Evolutionary conservation across 1,140 invertebrate genomes (phyloP), one percentile per base, ranked within the genome.

Genomic region (Listronotus oregonensis): DNA sequence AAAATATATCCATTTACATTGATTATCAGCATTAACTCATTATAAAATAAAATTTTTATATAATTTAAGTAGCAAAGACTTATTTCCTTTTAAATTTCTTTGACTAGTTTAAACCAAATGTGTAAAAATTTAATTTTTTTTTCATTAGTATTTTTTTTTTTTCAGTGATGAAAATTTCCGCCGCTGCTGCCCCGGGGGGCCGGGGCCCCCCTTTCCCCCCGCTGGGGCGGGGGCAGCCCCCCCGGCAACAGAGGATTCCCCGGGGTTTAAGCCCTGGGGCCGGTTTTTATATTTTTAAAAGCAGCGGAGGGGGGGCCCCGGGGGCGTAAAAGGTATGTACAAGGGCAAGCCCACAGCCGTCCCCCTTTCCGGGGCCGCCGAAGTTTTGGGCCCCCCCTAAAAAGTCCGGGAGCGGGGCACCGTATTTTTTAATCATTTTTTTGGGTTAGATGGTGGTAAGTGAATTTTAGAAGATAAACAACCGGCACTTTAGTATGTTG

Each of bases 111-210:
- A 27, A 3, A 27, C 21, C 21, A 27, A 27, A 27, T 1, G 5
- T 27, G 1, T 27, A 27, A 27, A n/a, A n/a, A n/a, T n/a, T 1
- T 27, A 3, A 27, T 5, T 27, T 27, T 27, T 27, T 27, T 3
- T 3, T 3, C 5, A 27, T 27, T 5, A 17, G 18, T 21, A 27
- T 12, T 49, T 27, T 55, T 14, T 55, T 73, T 51, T 78, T 85
- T 85, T 55, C 88, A 94, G 93, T 96, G 83, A 94, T 96, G 90
- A 96, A 95, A 85, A 96, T 94, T 85, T 95, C 90, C 43, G 90
- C 87, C 68, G 88, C 87, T 52, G 87, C 85, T 43, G 83, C 84
- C 55, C 81, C n/a, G n/a, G n/a, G 82, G 64, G 89, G 89, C 46
- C 91, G 89, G 73, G 92, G 87, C 70, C 87, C 87, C 61, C 87